Base-by-base conservation (phyloP, 1,140 invertebrate genomes). In the Planococcus citri region DNA sequence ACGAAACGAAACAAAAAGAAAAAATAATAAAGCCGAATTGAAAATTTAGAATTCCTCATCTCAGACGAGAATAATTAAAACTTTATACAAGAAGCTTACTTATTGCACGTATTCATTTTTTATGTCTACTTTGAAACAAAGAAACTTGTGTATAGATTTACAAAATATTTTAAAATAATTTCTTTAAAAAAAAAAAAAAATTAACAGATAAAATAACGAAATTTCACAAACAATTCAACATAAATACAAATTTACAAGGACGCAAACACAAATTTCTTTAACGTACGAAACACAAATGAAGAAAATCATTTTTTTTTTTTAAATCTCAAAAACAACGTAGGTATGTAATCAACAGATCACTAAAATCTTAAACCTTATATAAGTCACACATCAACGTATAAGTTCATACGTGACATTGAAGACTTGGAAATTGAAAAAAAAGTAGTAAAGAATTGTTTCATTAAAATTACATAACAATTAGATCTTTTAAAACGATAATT, bases 401-500 rank as follows among this genome's bases (percentile, higher is more conserved):
- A 3, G 3, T 51, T n/a, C 41, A 37, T 14, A 51, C 41, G 41
- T 51, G 41, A 51, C 41, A 9, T 2, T 51, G 17, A 51, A 51
- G 17, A 17, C 41, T 51, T 9, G 2, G 41, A 51, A 51, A 51
- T 51, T n/a, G 10, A 51, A n/a, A n/a, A 51, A 51, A 51, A 51
- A 51, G n/a, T n/a, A n/a, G 14, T 8, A 37, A 37, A 37, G 33
- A 51, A 51, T 51, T 51, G 41, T 51, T 51, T 51, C 41, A 51
- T 51, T 51, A 51, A 51, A 51, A 51, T 51, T 51, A 51, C 41
- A 51, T 51, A 51, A 51, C 41, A 51, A 51, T 51, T 51, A 51
- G 41, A 51, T 51, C 41, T 51, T 51, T 6, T 51, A 51, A 33
- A 3, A 33, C 29, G 29, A 33, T 12, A 51, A 51, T 51, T 51